A percentile compares a stretch with the other conserved stretches of the same genome.
Conservation (phyloP, 2,113 vertebrate genomes). For the Hyaena hyaena region DNA sequence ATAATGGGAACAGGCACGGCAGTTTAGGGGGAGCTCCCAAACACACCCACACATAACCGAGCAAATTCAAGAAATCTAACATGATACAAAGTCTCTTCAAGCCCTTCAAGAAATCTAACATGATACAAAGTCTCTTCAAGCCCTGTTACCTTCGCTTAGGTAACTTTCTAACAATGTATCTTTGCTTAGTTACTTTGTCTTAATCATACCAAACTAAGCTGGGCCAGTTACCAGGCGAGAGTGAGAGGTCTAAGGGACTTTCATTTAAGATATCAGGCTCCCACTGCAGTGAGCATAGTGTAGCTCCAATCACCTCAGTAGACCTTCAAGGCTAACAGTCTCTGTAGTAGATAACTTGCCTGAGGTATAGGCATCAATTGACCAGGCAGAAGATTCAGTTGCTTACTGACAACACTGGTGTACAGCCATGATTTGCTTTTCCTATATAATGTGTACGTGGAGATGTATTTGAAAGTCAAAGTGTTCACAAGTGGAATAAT, state of each 20-base stretch:
- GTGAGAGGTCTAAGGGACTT: neutral
- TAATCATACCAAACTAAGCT: constrained; percentile 4
- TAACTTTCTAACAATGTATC: neutral
- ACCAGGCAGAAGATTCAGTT: neutral
- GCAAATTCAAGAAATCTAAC: constrained; percentile 42
- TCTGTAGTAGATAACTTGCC: neutral
- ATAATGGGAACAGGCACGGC: neutral
- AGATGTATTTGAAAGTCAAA: constrained; percentile 53
- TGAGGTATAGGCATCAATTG: neutral
- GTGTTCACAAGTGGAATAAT: constrained; percentile 33
- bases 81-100: no score
- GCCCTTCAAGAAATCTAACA: constrained; percentile 40
- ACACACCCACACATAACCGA: neutral
- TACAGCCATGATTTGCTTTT: neutral
- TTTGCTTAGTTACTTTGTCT: constrained; percentile 58
- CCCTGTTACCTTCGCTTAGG: neutral
- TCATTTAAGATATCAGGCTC: neutral
- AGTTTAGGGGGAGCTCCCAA: neutral
- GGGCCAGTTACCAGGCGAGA: neutral
- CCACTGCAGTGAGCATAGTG: neutral
- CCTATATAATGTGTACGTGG: neutral
- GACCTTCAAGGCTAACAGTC: neutral
- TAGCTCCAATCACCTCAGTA: neutral
- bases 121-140: constrained; percentile 26
- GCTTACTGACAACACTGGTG: neutral